Conservation (phyloP, 2,113 vertebrate genomes). For the Erythrolamprus reginae region DNA sequence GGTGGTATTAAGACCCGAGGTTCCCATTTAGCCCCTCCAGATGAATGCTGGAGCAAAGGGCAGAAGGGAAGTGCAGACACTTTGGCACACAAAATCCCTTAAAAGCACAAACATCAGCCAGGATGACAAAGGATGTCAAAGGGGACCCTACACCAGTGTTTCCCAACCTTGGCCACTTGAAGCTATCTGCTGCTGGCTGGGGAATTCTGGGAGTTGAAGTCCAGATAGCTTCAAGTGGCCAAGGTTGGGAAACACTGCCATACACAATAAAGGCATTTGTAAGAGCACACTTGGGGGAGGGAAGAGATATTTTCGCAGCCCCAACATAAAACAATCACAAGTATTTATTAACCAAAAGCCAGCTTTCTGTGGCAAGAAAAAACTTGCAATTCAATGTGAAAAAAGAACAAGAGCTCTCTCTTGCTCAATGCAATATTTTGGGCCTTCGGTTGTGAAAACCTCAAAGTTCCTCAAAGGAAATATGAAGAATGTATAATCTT, state of each 20-base stretch:
- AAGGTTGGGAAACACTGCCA: too few species aligned
- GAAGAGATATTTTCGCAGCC: background rate
- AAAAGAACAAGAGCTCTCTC: conserved; percentile 3
- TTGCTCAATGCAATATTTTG: background rate
- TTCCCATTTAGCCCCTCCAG: background rate
- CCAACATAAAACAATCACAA: background rate
- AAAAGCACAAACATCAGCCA: background rate
- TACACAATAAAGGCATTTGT: background rate
- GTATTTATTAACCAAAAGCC: background rate
- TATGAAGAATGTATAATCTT: background rate
- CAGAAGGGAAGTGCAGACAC: background rate
- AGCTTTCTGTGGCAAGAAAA: background rate
- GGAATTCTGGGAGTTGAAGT: too few species aligned
- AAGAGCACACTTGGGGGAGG: background rate
- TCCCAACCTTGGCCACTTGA: too few species aligned
- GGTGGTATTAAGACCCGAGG: background rate
- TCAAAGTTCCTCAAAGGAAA: background rate
- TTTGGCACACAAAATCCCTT: background rate
- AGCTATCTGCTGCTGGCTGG: too few species aligned
- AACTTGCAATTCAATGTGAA: background rate
- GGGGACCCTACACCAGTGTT: background rate
- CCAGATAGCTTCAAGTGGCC: too few species aligned
- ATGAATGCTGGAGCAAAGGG: background rate
- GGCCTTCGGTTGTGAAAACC: background rate
- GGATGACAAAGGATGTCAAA: background rate